phyloP scores from a whole-genome alignment of 1,140 invertebrate species.

The Microplitis mediator region DNA sequence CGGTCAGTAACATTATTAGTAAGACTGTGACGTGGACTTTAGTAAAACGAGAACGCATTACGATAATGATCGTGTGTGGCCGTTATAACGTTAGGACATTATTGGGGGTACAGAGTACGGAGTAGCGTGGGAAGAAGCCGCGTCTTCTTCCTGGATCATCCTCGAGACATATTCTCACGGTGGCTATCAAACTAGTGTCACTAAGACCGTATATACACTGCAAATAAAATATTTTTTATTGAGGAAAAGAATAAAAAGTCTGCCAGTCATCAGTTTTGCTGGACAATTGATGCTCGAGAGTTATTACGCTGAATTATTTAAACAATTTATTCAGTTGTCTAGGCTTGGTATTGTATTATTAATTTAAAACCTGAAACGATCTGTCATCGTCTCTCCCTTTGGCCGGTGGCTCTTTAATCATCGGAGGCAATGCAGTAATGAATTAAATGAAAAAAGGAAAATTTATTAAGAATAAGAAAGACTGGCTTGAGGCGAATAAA shows the following conservation, averaged over 20 bases:
- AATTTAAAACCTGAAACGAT: neutral
- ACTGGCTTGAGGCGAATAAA: neutral
- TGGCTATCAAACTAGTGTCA: neutral
- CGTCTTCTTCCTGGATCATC: conserved; percentile 21
- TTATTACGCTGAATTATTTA: neutral
- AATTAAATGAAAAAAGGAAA: neutral
- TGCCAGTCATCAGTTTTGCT: no score
- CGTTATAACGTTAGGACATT: conserved; percentile 13
- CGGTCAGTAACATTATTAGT: neutral
- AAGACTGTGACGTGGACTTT: neutral
- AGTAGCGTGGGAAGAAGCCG: conserved; percentile 25
- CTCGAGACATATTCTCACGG: conserved; percentile 6
- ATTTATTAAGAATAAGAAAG: neutral
- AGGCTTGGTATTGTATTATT: neutral
- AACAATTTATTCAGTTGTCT: neutral
- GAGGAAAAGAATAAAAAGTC: no score
- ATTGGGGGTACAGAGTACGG: neutral
- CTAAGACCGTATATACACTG: neutral
- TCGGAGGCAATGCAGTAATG: no score
- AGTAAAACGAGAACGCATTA: neutral
- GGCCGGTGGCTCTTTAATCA: no score
- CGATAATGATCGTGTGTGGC: conserved; percentile 15
- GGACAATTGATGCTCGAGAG: neutral
- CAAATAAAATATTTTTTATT: no score
- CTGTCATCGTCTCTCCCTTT: neutral